Evolutionary conservation across 2,113 vertebrate genomes (phyloP).

Genomic region (Corythaixoides concolor): DNA sequence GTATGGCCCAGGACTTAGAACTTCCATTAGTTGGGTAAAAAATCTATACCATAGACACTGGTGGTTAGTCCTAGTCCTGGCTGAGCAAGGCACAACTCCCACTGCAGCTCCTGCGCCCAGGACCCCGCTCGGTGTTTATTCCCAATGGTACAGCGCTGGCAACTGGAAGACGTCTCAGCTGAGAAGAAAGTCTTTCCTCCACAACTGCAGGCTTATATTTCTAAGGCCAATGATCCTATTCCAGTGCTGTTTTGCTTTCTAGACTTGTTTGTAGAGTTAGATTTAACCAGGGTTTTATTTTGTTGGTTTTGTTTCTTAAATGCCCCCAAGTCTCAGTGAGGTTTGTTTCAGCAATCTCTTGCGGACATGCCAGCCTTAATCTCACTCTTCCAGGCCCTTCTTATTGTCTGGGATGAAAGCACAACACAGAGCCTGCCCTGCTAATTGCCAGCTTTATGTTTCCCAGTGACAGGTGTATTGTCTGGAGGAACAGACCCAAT

Average conservation of each 20-base stretch:
- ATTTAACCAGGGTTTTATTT: constrained; percentile 17
- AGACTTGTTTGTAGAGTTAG: background rate
- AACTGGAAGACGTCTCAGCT: background rate
- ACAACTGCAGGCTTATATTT: background rate
- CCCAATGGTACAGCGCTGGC: background rate
- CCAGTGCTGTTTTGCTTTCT: background rate
- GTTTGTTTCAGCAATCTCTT: constrained; percentile 37
- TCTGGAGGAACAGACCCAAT: constrained; percentile 79
- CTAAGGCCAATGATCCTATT: background rate
- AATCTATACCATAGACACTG: background rate
- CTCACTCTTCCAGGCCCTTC: constrained; percentile 77
- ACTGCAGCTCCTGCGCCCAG: background rate
- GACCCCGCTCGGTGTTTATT: background rate
- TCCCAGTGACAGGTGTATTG: constrained; percentile 70
- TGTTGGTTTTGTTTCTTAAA: background rate
- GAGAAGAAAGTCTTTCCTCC: background rate
- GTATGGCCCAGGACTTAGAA: background rate
- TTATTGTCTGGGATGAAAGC: constrained; percentile 75
- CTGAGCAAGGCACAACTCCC: background rate
- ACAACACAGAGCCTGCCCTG: constrained; percentile 45
- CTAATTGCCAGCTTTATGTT: constrained; percentile 76
- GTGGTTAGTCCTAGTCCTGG: background rate
- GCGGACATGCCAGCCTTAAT: constrained; percentile 69
- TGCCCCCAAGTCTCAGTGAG: background rate
- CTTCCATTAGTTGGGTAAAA: background rate